A percentile compares a stretch with the other conserved stretches of the same genome.
Conservation (phyloP, 2,888 invertebrate species). For the Zygothrica quintamaculata region DNA sequence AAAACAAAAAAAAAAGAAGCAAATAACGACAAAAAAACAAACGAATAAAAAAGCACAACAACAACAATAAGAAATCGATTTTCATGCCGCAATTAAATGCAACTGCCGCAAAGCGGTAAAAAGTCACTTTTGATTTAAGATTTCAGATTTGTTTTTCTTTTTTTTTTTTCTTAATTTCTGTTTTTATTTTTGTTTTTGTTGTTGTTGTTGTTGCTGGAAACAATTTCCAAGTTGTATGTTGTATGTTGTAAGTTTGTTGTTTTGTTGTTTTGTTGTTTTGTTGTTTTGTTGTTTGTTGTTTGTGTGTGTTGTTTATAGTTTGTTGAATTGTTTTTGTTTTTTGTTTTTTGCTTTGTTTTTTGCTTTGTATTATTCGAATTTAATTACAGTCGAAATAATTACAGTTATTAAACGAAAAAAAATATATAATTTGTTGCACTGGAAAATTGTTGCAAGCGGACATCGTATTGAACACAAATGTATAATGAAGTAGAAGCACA, state of each 20-base stretch:
- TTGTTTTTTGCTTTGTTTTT: not conserved
- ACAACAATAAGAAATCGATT: conserved; percentile 53
- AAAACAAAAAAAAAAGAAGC: not conserved
- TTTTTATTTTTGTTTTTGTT: conserved; percentile 10
- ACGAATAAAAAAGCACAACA: not conserved
- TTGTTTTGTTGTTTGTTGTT: not conserved
- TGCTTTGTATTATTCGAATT: too few species aligned
- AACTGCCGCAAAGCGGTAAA: not conserved
- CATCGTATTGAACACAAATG: not conserved
- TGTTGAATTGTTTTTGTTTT: not conserved
- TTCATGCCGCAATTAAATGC: conserved; percentile 46
- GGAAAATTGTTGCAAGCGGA: not conserved
- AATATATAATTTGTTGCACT: too few species aligned
- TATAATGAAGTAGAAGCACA: not conserved
- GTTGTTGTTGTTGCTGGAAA: too few species aligned
- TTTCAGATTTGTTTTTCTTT: conserved; percentile 2
- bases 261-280: not conserved
- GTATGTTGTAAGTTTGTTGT: not conserved
- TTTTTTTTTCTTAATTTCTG: too few species aligned
- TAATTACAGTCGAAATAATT: too few species aligned
- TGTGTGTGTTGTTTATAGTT: too few species aligned
- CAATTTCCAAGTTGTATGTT: not conserved
- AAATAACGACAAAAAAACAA: not conserved
- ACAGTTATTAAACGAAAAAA: too few species aligned
- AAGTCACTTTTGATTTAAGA: not conserved